Percentiles rank a stretch among this genome's conserved stretches.
Evolutionary conservation across 2,113 vertebrate species (phyloP).

Genomic region (Callipepla californica): DNA sequence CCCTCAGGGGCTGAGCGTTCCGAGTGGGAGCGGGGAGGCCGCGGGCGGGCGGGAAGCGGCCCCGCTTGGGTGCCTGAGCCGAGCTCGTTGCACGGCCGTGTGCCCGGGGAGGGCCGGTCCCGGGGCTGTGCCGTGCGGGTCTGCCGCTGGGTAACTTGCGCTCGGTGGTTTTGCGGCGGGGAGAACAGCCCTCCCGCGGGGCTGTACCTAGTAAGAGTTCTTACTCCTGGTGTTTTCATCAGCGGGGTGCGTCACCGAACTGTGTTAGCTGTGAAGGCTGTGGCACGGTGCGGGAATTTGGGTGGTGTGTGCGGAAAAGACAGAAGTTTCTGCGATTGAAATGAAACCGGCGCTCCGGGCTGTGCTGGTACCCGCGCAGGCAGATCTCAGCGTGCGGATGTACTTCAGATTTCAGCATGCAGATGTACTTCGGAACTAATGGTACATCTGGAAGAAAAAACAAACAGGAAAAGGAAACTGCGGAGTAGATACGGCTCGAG

Average conservation of each 20-base stretch:
- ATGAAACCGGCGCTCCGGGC: fast-evolving
- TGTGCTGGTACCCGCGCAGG: no score
- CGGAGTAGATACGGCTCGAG: not conserved
- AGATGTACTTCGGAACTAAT: not conserved
- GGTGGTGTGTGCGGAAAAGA: not conserved
- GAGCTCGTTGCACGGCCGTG: no score
- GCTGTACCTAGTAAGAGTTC: not conserved
- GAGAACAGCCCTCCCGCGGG: not conserved
- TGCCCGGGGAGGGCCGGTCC: not conserved
- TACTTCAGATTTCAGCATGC: not conserved
- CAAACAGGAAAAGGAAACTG: not conserved
- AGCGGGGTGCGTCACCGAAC: not conserved
- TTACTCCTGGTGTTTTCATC: not conserved
- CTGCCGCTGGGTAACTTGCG: not conserved
- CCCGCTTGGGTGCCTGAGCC: no score
- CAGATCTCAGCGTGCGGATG: no score
- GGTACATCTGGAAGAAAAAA: not conserved
- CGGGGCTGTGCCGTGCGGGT: not conserved
- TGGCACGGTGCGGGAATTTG: not conserved
- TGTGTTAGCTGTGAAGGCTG: not conserved
- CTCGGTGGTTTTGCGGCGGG: not conserved
- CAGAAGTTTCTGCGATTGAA: not conserved
- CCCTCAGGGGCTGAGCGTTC: no score
- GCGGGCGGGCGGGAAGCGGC: not conserved
- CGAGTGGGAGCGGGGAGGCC: not conserved